Evolutionary conservation across 2,797 vertebrate species (phyloP).

Genomic region (Sebastolobus altivelis): DNA sequence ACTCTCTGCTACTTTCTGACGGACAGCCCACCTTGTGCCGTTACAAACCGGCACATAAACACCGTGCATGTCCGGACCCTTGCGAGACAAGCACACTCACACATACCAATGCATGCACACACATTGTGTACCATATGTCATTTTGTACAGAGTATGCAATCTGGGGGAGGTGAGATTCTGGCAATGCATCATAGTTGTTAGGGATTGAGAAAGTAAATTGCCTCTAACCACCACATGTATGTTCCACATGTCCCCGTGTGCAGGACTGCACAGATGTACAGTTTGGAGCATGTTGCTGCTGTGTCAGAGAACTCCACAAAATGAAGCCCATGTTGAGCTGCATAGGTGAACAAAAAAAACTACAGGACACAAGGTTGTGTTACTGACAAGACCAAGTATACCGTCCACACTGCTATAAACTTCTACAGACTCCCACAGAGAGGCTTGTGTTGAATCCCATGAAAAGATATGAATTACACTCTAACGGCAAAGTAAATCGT

Average conservation of each 20-base stretch:
- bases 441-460: constrained; percentile 61
- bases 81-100: constrained; percentile 5
- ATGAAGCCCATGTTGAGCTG: background rate
- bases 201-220: constrained; percentile 31
- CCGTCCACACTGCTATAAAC: constrained; percentile 9
- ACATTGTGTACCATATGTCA: constrained; percentile 16
- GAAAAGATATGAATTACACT: constrained; percentile 77
- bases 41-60: constrained; percentile 4
- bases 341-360: background rate
- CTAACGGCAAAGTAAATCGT: constrained; percentile 80
- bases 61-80: background rate
- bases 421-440: constrained; percentile 33
- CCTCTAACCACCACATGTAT: constrained; percentile 4
- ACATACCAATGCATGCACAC: background rate
- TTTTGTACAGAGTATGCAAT: background rate
- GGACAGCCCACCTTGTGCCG: constrained; percentile 17
- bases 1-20: constrained; percentile 59
- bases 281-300: constrained; percentile 11
- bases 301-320: constrained; percentile 5
- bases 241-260: background rate
- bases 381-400: constrained; percentile 1
- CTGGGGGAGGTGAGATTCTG: background rate
- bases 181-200: constrained; percentile 22
- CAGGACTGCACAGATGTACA: constrained; percentile 8
- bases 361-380: background rate